phyloP scores from a whole-genome alignment of 2,113 vertebrate species.

The Austrofundulus limnaeus region DNA sequence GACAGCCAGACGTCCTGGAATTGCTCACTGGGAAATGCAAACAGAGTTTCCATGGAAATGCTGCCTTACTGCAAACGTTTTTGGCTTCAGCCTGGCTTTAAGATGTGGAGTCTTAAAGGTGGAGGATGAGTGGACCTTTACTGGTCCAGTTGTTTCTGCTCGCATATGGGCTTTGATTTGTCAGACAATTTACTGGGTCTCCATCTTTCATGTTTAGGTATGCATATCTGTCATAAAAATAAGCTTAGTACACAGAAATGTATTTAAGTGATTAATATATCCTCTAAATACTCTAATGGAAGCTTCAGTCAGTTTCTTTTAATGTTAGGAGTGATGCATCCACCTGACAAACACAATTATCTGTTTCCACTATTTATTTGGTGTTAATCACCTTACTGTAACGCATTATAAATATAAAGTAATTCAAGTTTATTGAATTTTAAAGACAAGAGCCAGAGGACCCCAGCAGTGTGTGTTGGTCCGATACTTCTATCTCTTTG shows the following conservation, averaged over 20 bases:
- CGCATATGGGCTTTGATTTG: not conserved
- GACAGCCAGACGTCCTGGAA: constrained; percentile 70
- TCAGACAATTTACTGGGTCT: not conserved
- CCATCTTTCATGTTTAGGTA: too few species aligned
- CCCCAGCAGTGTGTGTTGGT: constrained; percentile 36
- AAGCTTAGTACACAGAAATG: too few species aligned
- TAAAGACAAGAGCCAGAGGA: constrained; percentile 33
- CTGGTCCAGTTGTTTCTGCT: constrained; percentile 26
- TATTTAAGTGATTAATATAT: too few species aligned
- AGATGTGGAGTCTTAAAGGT: constrained; percentile 32
- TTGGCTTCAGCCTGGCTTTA: constrained; percentile 42
- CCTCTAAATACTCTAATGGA: too few species aligned
- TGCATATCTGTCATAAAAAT: too few species aligned
- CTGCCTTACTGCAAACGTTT: constrained; percentile 65
- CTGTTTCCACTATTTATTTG: not conserved
- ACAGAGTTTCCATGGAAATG: constrained; percentile 80
- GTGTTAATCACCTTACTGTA: too few species aligned
- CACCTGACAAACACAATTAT: not conserved
- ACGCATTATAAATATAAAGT: too few species aligned
- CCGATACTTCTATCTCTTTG: constrained; percentile 78
- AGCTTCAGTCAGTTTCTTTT: not conserved
- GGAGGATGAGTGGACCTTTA: constrained; percentile 26
- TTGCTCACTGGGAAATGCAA: constrained; percentile 82
- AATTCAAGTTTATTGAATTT: too few species aligned
- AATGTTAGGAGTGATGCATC: not conserved